Evolutionary conservation across 1,140 invertebrate species (phyloP), one percentile per base, ranked within the genome.

Genomic region (silkworm (Bombyx mori)): DNA sequence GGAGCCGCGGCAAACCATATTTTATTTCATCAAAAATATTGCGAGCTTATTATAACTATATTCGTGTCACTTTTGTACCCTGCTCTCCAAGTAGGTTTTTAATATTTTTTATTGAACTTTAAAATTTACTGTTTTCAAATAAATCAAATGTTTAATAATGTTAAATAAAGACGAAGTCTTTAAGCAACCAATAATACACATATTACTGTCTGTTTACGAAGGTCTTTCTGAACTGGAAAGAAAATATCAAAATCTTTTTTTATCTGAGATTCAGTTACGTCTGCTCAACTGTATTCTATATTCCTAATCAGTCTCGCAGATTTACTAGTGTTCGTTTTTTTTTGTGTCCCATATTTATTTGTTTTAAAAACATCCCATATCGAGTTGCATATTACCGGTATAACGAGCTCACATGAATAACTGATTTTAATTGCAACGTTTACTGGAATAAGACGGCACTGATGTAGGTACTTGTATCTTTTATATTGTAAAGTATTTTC

Each of bases 311-410:
- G 60, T 68, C 54, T 60, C 65, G 62, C 68, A 75, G 73, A 82
- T 82, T 82, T 78, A 82, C 76, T 63, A 63, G 56, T 42, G 47
- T 60, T 52, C 53, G 35, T 10, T 35, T 52, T 65, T 77, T 76
- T 77, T 76, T 77, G 63, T 56, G 22, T 51, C 50, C 42, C 59
- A 53, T 68, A 56, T 71, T 72, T 78, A 65, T 81, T 81, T 78
- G 73, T 62, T 56, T 73, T 68, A 61, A 66, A 71, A 74, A 71
- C 71, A 69, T 67, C 69, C 43, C 6, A 74, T 75, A 68, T 77
- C 73, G 70, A 67, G 66, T 79, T 75, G 66, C 69, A 60, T 68
- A 79, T 78, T 79, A 79, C 78, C 43, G 35, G 44, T 46, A 48
- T 56, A 47, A 56, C 35, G 49, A 56, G 45, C 46, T 42, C n/a